Percentiles rank a stretch among this genome's conserved stretches.
Evolutionary conservation across 2,113 vertebrate genomes (phyloP).

Genomic region (Halcyon senegalensis): DNA sequence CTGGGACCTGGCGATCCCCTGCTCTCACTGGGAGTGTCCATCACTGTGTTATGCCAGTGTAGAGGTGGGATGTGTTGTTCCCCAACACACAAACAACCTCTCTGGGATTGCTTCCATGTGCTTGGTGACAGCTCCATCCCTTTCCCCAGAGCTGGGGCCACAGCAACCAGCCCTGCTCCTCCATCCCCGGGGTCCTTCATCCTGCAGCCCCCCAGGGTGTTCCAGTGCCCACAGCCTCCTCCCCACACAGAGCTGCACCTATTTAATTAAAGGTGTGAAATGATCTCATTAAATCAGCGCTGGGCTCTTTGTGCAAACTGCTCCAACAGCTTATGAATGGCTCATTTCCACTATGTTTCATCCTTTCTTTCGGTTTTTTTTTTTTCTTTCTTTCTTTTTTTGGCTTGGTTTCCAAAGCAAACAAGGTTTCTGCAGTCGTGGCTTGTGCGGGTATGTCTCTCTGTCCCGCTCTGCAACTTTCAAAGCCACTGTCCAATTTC

Average conservation of each 20-base stretch:
- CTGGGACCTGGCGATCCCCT: neutral
- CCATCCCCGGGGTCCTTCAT: neutral
- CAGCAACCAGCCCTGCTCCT: neutral
- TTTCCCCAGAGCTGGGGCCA: neutral
- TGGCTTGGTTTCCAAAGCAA: neutral
- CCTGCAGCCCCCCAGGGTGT: neutral
- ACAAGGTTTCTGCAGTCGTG: neutral
- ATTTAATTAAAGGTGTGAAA: slow-evolving; percentile 54
- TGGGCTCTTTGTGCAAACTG: neutral
- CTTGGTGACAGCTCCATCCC: neutral
- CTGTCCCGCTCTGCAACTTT: neutral
- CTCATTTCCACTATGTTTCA: neutral
- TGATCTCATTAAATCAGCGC: neutral
- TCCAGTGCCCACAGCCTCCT: neutral
- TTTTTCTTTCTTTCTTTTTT: neutral
- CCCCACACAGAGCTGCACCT: neutral
- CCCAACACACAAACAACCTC: neutral
- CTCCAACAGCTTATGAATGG: neutral
- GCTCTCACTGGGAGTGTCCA: neutral
- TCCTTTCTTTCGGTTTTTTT: neutral
- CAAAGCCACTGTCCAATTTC: neutral
- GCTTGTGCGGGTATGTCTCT: neutral
- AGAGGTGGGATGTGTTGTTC: neutral
- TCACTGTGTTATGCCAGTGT: rapidly evolving
- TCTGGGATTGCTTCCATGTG: rapidly evolving